These are phyloP conservation scores for Brenthis hecate DNA, from an alignment of 2,888 invertebrate species.

Conservation along the genomic window DNA sequence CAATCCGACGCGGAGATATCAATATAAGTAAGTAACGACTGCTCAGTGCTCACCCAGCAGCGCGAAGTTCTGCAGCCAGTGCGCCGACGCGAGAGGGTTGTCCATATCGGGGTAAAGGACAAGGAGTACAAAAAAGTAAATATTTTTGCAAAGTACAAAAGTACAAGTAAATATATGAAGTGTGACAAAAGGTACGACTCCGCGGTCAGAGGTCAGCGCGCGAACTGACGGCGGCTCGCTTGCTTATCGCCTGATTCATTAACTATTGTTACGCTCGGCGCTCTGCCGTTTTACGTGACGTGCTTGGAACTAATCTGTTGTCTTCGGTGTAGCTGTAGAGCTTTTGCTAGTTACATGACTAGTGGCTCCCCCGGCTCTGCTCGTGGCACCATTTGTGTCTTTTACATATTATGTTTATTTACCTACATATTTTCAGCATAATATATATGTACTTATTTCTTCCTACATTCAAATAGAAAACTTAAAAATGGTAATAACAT, in stretches of 20 bases:
- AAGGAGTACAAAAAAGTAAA: neutral
- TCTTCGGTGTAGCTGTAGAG: neutral
- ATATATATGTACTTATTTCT: too few species aligned
- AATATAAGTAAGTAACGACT: constrained; percentile 40
- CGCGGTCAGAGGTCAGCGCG: constrained; percentile 70
- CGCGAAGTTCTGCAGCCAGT: constrained; percentile 63
- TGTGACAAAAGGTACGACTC: constrained; percentile 47
- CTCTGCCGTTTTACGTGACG: constrained; percentile 15
- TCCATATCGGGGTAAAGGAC: constrained; percentile 47
- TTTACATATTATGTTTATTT: too few species aligned
- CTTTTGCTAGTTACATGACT: neutral
- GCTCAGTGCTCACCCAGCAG: constrained; percentile 41
- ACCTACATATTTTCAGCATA: too few species aligned
- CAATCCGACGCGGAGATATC: constrained; percentile 19
- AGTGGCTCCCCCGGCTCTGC: neutral
- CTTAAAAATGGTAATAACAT: too few species aligned
- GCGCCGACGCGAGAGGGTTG: constrained; percentile 46
- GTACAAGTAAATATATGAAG: constrained; percentile 15
- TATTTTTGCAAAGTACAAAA: constrained; percentile 27
- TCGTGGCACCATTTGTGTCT: neutral
- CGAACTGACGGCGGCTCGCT: constrained; percentile 52
- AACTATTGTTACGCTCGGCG: constrained; percentile 25
- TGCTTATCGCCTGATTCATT: constrained; percentile 62
- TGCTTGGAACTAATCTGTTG: neutral
- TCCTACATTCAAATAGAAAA: too few species aligned